Conservation (phyloP, 2,797 vertebrate species). For the Neosalanx taihuensis region DNA sequence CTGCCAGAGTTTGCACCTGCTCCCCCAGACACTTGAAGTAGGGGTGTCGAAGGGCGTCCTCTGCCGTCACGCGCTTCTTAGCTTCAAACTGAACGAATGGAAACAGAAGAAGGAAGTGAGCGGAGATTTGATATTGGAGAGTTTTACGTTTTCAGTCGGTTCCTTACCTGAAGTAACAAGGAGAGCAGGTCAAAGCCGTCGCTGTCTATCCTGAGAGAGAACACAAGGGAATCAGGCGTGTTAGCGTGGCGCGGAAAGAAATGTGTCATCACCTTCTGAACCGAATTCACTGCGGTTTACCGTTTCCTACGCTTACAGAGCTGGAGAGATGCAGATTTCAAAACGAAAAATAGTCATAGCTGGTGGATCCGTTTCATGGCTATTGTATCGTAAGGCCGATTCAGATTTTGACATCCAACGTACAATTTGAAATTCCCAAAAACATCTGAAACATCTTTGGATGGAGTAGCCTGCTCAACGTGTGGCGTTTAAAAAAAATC, state of each 20-base stretch:
- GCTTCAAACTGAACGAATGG: slow-evolving; percentile 70
- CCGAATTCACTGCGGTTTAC: no score
- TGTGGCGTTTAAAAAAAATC: no score
- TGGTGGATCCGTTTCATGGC: no score
- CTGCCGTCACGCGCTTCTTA: slow-evolving; percentile 72
- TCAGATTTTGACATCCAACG: no score
- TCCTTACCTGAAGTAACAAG: slow-evolving; percentile 72
- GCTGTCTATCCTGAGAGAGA: slow-evolving; percentile 71
- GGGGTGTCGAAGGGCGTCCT: slow-evolving; percentile 68
- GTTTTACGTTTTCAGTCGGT: not conserved
- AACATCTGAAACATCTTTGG: no score
- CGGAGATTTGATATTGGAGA: not conserved
- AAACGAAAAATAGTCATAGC: not conserved
- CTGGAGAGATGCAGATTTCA: no score
- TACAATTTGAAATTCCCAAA: no score
- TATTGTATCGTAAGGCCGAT: no score
- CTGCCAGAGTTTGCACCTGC: slow-evolving; percentile 70
- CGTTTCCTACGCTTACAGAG: no score
- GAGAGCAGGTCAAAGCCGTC: slow-evolving; percentile 77
- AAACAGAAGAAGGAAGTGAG: slow-evolving; percentile 6
- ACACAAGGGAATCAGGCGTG: slow-evolving; percentile 14
- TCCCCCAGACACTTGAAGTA: slow-evolving; percentile 76
- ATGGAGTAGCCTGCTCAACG: no score
- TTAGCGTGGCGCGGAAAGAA: not conserved
- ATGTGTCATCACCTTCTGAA: no score